Conservation (phyloP, 35 echinoderm and acorn worm species). For the Antedon bifida region DNA sequence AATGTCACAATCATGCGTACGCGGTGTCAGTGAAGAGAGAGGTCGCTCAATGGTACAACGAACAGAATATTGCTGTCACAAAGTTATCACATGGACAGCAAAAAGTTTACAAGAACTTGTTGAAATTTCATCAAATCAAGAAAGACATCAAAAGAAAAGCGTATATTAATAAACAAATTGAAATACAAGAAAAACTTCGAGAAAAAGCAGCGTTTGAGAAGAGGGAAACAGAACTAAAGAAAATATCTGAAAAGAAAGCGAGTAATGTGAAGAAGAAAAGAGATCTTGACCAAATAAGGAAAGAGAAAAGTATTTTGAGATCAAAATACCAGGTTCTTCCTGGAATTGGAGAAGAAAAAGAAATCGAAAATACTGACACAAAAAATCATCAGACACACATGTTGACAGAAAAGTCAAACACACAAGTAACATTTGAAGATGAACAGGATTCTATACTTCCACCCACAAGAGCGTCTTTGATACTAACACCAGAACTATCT, state of each 20-base stretch:
- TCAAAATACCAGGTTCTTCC: conserved; percentile 5
- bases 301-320: neutral
- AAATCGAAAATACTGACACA: neutral
- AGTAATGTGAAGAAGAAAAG: conserved; percentile 18
- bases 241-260: conserved; percentile 10
- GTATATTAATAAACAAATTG: conserved; percentile 27
- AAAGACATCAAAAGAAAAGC: conserved; percentile 35
- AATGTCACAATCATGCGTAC: conserved; percentile 39
- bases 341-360: conserved; percentile 1
- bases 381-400: neutral
- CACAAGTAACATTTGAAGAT: conserved; percentile 3
- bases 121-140: conserved; percentile 27
- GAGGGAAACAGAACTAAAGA: conserved; percentile 17
- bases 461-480: neutral
- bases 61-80: conserved; percentile 40
- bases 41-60: conserved; percentile 47
- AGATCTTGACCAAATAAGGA: neutral
- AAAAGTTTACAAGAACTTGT: conserved; percentile 30
- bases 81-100: conserved; percentile 45
- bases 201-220: conserved; percentile 37
- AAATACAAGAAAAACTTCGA: conserved; percentile 27
- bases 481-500: neutral
- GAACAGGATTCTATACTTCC: neutral
- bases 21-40: conserved; percentile 21
- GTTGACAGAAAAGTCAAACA: conserved; percentile 9